phyloP scores from a whole-genome alignment of 1,140 invertebrate genomes.

The Plutomurus gul region DNA sequence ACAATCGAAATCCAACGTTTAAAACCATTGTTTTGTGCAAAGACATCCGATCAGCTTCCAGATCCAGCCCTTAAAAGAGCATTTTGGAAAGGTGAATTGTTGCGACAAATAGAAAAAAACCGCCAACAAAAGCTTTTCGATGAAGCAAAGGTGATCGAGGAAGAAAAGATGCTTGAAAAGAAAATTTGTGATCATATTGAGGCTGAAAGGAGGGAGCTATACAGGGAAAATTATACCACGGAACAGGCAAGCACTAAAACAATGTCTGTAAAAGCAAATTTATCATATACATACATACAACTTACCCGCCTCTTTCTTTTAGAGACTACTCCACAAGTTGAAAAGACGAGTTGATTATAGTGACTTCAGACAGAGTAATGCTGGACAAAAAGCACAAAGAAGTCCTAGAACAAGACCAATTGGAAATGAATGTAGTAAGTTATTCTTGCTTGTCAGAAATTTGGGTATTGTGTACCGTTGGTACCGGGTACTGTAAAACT shows the following conservation, averaged over 20 bases:
- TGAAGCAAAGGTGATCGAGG: conserved; percentile 5
- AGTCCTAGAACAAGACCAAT: too few relatives aligned
- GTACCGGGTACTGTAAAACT: too few relatives aligned
- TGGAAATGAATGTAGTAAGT: too few relatives aligned
- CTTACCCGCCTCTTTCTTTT: too few relatives aligned
- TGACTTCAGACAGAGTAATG: too few relatives aligned
- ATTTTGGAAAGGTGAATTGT: conserved; percentile 28
- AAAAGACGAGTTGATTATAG: too few relatives aligned
- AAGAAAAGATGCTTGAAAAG: conserved; percentile 7
- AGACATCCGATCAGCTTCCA: conserved; percentile 41
- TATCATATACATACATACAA: neutral
- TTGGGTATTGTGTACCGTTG: too few relatives aligned
- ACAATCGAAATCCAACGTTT: neutral
- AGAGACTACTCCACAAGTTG: too few relatives aligned
- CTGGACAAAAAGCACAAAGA: too few relatives aligned
- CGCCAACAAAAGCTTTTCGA: neutral
- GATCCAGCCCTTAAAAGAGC: conserved; percentile 33
- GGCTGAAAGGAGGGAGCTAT: conserved; percentile 16
- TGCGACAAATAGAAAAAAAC: conserved; percentile 21
- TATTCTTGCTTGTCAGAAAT: too few relatives aligned
- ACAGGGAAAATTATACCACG: neutral
- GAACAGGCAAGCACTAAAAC: neutral
- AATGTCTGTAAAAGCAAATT: neutral
- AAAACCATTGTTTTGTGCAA: neutral
- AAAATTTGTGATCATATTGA: conserved; percentile 31